Percentiles rank a stretch among this genome's conserved stretches.
Evolutionary conservation across 2,113 vertebrate genomes (phyloP).

Genomic region (Stercorarius parasiticus): DNA sequence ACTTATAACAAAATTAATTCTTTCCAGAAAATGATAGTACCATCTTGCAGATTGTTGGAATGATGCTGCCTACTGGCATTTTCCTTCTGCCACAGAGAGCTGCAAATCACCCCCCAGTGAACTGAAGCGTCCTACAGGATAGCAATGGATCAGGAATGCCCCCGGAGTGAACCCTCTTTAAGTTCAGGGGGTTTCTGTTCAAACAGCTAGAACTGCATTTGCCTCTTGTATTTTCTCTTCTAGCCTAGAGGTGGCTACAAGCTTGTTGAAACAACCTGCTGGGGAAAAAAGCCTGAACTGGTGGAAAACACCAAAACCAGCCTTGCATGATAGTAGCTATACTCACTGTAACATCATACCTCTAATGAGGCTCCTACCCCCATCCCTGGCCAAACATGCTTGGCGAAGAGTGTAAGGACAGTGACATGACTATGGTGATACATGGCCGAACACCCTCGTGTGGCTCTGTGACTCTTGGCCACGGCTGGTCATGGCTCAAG

Average conservation of each 20-base stretch:
- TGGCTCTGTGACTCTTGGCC: not conserved
- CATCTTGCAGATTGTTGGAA: conserved; percentile 52
- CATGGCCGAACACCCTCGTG: fast-evolving
- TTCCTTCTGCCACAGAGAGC: conserved; percentile 27
- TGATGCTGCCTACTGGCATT: not conserved
- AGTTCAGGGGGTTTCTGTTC: not conserved
- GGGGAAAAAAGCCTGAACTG: not conserved
- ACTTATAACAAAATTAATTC: not conserved
- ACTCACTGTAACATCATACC: not conserved
- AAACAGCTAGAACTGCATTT: not conserved
- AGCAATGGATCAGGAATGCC: not conserved
- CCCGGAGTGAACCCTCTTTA: not conserved
- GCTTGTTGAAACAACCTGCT: not conserved
- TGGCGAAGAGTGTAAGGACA: not conserved
- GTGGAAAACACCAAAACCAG: not conserved
- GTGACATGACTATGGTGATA: not conserved
- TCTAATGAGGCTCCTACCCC: not conserved
- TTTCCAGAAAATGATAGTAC: conserved; percentile 30
- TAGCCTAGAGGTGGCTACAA: not conserved
- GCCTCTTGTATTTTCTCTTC: not conserved
- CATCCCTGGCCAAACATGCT: not conserved
- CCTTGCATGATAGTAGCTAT: not conserved
- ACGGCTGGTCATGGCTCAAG: fast-evolving
- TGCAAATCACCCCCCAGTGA: not conserved
- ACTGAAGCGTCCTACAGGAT: not conserved